phyloP scores from a whole-genome alignment of 2,113 vertebrate species.

The Pachyramphus minor region DNA sequence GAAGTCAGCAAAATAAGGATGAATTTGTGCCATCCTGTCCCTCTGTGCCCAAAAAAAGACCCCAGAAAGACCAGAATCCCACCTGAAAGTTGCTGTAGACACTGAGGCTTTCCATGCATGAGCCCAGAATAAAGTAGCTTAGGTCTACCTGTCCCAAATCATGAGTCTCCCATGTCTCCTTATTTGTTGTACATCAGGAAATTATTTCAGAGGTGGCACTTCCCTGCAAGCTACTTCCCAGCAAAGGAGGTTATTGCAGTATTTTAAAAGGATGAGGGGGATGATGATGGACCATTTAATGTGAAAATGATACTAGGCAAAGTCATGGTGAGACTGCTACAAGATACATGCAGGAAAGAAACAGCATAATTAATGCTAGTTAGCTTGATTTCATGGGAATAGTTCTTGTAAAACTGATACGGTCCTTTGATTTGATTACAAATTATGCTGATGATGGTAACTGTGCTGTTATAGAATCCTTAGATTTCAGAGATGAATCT shows the following conservation, averaged over 20 bases:
- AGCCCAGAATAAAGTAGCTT: neutral
- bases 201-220: neutral
- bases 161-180: neutral
- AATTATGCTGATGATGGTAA: conserved; percentile 50
- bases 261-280: neutral
- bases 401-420: conserved; percentile 20
- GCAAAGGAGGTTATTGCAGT: neutral
- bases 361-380: conserved; percentile 46
- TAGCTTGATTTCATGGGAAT: conserved; percentile 58
- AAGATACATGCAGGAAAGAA: conserved; percentile 38
- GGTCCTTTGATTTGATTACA: conserved; percentile 54
- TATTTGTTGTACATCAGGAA: neutral
- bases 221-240: neutral
- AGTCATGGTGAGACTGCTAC: conserved; percentile 31
- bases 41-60: neutral
- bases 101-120: neutral
- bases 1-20: neutral
- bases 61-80: neutral
- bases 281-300: neutral
- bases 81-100: neutral
- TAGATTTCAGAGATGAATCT: conserved; percentile 26
- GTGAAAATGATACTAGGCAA: conserved; percentile 16
- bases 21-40: neutral
- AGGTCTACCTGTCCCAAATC: neutral
- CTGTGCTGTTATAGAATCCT: conserved; percentile 28